phyloP scores from a whole-genome alignment of 2,797 vertebrate genomes.

The Halcyon leucocephala region DNA sequence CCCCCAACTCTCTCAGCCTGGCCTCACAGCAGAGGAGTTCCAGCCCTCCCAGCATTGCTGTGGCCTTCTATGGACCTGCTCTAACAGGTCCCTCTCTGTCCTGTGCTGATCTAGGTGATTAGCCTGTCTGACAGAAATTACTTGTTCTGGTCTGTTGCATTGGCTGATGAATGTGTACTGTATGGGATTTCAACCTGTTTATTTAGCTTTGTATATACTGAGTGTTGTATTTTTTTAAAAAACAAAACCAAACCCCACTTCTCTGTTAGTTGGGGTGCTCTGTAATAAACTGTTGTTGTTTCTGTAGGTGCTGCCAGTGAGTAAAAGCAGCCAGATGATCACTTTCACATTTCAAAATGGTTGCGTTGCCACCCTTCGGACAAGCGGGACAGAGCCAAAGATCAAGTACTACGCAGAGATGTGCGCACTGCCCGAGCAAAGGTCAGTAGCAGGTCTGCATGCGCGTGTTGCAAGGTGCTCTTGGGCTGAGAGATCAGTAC shows the following conservation, averaged over 20 bases:
- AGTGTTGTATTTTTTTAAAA: not conserved
- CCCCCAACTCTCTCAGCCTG: not conserved
- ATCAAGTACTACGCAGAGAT: slow-evolving; percentile 95
- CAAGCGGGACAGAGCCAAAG: slow-evolving; percentile 97
- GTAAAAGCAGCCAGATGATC: slow-evolving; percentile 93
- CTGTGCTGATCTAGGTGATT: not conserved
- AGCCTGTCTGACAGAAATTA: not conserved
- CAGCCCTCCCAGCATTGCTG: not conserved
- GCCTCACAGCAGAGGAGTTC: not conserved
- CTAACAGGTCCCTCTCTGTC: not conserved
- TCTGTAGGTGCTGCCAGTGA: slow-evolving; percentile 88
- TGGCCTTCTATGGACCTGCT: not conserved
- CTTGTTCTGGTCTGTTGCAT: not conserved
- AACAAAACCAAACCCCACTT: not conserved
- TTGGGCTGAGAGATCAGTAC: not conserved
- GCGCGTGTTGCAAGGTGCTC: too few species aligned
- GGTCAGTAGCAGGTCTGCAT: slow-evolving; percentile 69
- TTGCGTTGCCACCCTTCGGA: slow-evolving; percentile 91
- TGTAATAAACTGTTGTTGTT: not conserved
- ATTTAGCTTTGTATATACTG: not conserved
- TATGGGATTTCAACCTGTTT: not conserved
- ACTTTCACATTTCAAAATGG: slow-evolving; percentile 93
- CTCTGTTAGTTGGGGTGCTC: not conserved
- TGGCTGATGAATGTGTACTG: not conserved
- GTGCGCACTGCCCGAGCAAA: slow-evolving; percentile 85